Evolutionary conservation across 2,888 invertebrate genomes (phyloP).

Genomic region (Biston stratarius): DNA sequence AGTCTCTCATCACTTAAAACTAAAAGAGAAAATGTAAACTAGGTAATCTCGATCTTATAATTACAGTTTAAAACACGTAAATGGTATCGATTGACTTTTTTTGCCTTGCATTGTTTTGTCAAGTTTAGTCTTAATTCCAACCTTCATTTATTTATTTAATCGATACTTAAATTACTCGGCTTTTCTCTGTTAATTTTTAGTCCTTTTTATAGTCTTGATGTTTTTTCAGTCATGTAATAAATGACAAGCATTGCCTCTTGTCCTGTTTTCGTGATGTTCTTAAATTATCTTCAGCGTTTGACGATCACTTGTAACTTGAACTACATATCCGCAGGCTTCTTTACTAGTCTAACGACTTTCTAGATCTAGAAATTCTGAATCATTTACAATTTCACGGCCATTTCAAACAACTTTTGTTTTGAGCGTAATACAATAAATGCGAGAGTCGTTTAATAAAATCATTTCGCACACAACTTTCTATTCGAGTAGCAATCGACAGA

Average conservation of each 20-base stretch:
- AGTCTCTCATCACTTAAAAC: too few relatives aligned
- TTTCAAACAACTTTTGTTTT: slow-evolving; percentile 39
- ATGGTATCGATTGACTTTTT: too few relatives aligned
- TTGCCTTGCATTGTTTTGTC: too few relatives aligned
- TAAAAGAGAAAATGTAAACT: too few relatives aligned
- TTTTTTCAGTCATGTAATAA: background rate
- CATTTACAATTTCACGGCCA: slow-evolving; percentile 46
- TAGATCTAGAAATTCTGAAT: slow-evolving; percentile 43
- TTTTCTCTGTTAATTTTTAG: too few relatives aligned
- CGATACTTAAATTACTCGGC: too few relatives aligned
- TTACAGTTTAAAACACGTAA: too few relatives aligned
- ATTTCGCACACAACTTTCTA: slow-evolving; percentile 51
- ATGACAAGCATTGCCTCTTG: background rate
- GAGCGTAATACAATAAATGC: slow-evolving; percentile 31
- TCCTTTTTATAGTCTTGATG: too few relatives aligned
- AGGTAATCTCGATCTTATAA: too few relatives aligned
- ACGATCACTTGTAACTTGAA: slow-evolving; percentile 16
- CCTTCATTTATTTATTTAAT: too few relatives aligned
- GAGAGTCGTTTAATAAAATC: slow-evolving; percentile 37
- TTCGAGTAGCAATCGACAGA: slow-evolving; percentile 46
- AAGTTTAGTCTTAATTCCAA: too few relatives aligned
- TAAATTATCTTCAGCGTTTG: background rate
- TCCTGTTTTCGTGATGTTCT: background rate
- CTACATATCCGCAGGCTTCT: slow-evolving; percentile 23
- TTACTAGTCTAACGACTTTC: slow-evolving; percentile 38